Evolutionary conservation across 2,797 vertebrate genomes (phyloP).

Genomic region (Hoplostethus atlanticus): DNA sequence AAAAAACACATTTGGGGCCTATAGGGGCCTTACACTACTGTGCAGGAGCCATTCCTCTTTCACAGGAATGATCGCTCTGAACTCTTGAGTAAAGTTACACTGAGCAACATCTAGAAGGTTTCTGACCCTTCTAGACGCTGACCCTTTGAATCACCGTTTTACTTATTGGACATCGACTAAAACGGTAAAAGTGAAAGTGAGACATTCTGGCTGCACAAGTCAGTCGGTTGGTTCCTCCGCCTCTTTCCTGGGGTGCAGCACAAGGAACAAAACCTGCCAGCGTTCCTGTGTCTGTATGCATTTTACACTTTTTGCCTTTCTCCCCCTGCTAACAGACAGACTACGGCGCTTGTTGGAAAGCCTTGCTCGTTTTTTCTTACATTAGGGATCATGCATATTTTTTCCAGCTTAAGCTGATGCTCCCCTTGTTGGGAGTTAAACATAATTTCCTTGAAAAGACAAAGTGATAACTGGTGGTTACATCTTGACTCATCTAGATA

Average conservation of each 20-base stretch:
- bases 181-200: background rate
- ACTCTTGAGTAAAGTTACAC: too few species aligned
- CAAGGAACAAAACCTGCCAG: conserved; percentile 36
- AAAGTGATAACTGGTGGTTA: conserved; percentile 35
- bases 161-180: background rate
- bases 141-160: background rate
- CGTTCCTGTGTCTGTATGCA: conserved; percentile 63
- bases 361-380: conserved; percentile 27
- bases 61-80: too few species aligned
- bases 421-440: conserved; percentile 4
- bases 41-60: too few species aligned
- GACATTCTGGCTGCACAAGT: conserved; percentile 10
- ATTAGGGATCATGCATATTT: conserved; percentile 56
- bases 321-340: conserved; percentile 40
- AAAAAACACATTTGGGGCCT: too few species aligned
- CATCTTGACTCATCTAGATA: background rate
- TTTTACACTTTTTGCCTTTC: conserved; percentile 48
- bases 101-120: too few species aligned
- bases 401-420: conserved; percentile 16
- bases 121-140: background rate
- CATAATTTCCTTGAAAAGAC: conserved; percentile 2
- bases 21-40: too few species aligned
- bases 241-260: conserved; percentile 16
- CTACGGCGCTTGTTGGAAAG: conserved; percentile 48
- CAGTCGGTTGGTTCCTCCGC: conserved; percentile 2